Percentiles rank a stretch among this genome's conserved stretches.
Conservation (phyloP, 2,888 invertebrate species). For the Drosophila ustulata region DNA sequence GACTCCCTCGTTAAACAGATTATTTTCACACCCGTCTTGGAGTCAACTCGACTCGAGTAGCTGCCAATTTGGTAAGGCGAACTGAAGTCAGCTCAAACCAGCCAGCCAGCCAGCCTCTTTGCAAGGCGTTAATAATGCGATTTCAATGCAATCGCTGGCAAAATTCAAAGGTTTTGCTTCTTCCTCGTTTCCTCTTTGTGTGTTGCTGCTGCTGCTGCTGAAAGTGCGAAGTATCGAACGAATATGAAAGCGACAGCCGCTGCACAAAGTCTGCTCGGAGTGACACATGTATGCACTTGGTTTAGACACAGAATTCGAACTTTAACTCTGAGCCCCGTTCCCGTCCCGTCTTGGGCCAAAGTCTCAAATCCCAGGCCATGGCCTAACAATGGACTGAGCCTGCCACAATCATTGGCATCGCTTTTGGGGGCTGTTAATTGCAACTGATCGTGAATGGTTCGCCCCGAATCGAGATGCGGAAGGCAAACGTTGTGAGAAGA, state of each 20-base stretch:
- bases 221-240: conserved; percentile 62
- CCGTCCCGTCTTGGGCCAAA: neutral
- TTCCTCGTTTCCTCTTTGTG: neutral
- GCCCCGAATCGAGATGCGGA: conserved; percentile 25
- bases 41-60: conserved; percentile 31
- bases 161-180: conserved; percentile 58
- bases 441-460: conserved; percentile 40
- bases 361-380: conserved; percentile 36
- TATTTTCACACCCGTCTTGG: conserved; percentile 75
- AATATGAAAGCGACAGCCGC: conserved; percentile 75
- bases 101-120: conserved; percentile 19
- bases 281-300: conserved; percentile 85
- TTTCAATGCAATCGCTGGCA: conserved; percentile 75
- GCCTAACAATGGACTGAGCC: conserved; percentile 70
- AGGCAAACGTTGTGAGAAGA: neutral
- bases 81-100: conserved; percentile 28
- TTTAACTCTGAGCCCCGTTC: conserved; percentile 11
- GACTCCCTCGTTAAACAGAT: conserved; percentile 85
- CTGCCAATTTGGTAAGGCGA: conserved; percentile 75
- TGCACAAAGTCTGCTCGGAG: conserved; percentile 52
- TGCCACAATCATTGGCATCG: conserved; percentile 58
- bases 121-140: conserved; percentile 83
- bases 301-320: conserved; percentile 82
- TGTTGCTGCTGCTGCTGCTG: conserved; percentile 9
- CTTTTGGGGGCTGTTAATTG: conserved; percentile 61